Conservation (phyloP, 2,888 invertebrate genomes). For the Epinotia demarniana region DNA sequence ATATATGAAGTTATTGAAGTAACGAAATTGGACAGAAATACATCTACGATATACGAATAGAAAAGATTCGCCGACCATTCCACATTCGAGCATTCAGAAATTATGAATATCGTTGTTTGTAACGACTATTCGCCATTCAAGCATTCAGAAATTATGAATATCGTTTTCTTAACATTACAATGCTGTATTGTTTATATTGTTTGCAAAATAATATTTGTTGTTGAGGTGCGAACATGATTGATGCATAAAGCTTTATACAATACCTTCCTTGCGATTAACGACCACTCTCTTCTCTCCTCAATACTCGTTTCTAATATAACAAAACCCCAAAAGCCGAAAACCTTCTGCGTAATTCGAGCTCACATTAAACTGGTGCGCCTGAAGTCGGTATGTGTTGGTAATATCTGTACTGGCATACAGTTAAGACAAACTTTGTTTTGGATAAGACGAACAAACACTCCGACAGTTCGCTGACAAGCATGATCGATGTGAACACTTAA, state of each 20-base stretch:
- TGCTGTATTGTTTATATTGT: slow-evolving; percentile 13
- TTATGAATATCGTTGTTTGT: not conserved
- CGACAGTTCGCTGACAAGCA: slow-evolving; percentile 26
- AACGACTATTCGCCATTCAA: not conserved
- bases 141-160: not conserved
- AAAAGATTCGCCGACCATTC: not conserved
- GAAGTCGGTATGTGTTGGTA: not conserved
- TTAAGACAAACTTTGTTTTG: slow-evolving; percentile 22
- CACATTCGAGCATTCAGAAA: not conserved
- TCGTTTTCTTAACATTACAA: not conserved
- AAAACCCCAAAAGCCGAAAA: not conserved
- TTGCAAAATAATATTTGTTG: slow-evolving; percentile 20
- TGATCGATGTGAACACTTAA: slow-evolving; percentile 33
- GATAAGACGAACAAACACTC: slow-evolving; percentile 29
- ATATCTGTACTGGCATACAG: not conserved
- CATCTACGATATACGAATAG: not conserved
- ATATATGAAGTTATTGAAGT: too few relatives aligned
- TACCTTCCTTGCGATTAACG: not conserved
- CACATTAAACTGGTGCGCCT: not conserved
- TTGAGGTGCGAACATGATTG: slow-evolving; percentile 21
- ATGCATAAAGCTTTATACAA: not conserved
- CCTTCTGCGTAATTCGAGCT: not conserved
- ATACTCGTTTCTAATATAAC: not conserved
- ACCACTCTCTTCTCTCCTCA: not conserved
- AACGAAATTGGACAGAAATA: not conserved